Base-by-base conservation (phyloP, 2,113 vertebrate genomes). In the Lota lota region DNA sequence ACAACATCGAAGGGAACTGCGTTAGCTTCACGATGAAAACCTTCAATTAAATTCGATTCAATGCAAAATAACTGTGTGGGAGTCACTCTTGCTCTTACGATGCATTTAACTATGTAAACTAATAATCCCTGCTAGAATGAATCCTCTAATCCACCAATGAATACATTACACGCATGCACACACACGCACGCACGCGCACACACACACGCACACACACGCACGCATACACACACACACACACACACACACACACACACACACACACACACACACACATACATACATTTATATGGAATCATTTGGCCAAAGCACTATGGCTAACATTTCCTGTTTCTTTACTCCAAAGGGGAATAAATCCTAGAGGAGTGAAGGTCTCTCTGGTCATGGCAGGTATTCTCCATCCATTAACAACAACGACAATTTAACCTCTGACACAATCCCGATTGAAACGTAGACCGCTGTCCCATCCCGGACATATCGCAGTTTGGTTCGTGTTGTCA, bases 341-440 rank as follows among this genome's bases (percentile, higher is more conserved):
- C 53, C 53, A n/a, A 56, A 17, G 15, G 53, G 53, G 17, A 5
- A 7, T 17, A 73, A 74, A 68, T 67, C 61, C 21, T 47, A 75
- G 15, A 67, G n/a, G 10, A 72, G 69, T 66, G 64, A 18, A 33
- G 20, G 16, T 70, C 47, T 83, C 76, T 70, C 59, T 69, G 21
- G 59, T 20, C 11, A 5, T 71, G 77, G 54, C 61, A 75, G 60
- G 63, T 68, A 21, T 72, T 83, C 80, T 81, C 47, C 53, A 59
- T 84, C 77, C 73, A 80, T 78, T 79, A 87, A 87, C 74, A 83
- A 83, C 69, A 73, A 22, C 74, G 77, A 59, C 76, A 76, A 76
- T 80, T 86, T 86, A 88, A 87, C 84, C 87, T 67, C 78, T 83
- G 67, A 85, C 75, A 79, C 72, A 53, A 62, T 66, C 78, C 67